Percentiles rank a stretch among this genome's conserved stretches.
Conservation (phyloP, 2,797 vertebrate species). For the Prionace glauca region DNA sequence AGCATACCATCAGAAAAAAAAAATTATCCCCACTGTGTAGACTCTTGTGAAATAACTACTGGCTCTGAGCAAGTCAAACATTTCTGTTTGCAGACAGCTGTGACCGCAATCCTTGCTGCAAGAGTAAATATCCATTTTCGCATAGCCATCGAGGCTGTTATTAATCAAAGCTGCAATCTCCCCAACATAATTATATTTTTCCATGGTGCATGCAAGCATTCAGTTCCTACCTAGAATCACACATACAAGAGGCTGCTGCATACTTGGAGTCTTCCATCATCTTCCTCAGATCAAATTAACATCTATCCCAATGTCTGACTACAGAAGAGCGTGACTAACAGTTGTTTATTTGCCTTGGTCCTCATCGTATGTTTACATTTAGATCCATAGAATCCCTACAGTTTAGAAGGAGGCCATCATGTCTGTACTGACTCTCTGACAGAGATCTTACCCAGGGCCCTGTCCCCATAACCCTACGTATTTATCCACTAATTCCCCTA, state of each 20-base stretch:
- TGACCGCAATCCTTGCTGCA: background rate
- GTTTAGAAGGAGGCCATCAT: too few species aligned
- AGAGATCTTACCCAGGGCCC: too few species aligned
- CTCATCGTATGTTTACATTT: background rate
- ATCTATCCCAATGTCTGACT: background rate
- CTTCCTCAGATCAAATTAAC: background rate
- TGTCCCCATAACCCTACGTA: too few species aligned
- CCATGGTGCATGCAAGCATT: background rate
- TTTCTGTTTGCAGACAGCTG: slow-evolving; percentile 18
- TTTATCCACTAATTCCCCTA: too few species aligned
- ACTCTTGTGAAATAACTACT: background rate
- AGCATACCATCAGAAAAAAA: background rate
- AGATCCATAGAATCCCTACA: too few species aligned
- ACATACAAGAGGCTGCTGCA: background rate
- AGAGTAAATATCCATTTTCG: slow-evolving; percentile 8
- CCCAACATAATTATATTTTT: slow-evolving; percentile 24
- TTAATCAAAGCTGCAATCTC: slow-evolving; percentile 27
- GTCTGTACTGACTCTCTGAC: too few species aligned
- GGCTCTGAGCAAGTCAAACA: background rate
- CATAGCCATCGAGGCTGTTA: background rate
- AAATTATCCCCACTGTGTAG: background rate
- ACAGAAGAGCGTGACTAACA: background rate
- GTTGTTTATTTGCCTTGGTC: background rate
- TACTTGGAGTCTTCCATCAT: background rate
- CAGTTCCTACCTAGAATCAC: background rate